Conservation (phyloP, 2,113 vertebrate species). For the Murina feae region DNA sequence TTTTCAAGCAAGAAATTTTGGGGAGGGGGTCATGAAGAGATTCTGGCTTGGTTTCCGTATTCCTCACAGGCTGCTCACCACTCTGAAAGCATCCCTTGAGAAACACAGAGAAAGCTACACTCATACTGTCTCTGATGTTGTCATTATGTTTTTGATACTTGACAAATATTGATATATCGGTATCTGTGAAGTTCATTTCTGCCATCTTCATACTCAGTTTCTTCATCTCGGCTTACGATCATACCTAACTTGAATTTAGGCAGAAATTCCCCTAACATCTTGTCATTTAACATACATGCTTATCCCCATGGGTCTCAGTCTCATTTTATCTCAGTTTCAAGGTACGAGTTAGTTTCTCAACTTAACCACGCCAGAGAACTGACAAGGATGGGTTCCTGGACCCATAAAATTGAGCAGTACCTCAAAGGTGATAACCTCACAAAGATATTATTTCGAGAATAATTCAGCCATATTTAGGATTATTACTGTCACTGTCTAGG, state of each 20-base stretch:
- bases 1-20: background rate
- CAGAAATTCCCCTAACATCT: background rate
- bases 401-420: background rate
- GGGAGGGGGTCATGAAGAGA: background rate
- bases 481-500: background rate
- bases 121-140: background rate
- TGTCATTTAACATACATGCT: background rate
- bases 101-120: background rate
- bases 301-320: background rate
- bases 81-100: background rate
- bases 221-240: background rate
- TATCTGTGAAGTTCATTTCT: background rate
- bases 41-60: background rate
- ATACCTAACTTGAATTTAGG: background rate
- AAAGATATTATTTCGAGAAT: background rate
- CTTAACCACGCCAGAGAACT: background rate
- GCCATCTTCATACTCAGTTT: background rate
- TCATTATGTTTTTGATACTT: background rate
- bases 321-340: background rate
- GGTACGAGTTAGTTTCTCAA: background rate
- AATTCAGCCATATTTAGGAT: background rate
- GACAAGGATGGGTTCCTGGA: background rate
- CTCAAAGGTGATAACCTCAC: background rate
- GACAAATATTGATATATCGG: background rate
- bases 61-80: background rate